phyloP scores from a whole-genome alignment of 2,113 vertebrate genomes.

The Alethe diademata region DNA sequence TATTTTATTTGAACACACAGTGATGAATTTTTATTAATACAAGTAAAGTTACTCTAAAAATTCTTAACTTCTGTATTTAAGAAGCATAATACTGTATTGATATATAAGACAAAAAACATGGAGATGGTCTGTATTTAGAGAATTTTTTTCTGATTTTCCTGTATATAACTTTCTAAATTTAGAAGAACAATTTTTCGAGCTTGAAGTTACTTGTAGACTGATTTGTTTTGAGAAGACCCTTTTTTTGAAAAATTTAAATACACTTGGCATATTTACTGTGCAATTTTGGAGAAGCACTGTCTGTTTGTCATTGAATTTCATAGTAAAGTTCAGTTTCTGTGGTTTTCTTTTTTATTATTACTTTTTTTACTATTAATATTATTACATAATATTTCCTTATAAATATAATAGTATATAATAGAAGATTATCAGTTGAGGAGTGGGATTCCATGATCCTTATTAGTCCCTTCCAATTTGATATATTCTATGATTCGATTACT shows the following conservation, averaged over 20 bases:
- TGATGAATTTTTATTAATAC: conserved; percentile 1
- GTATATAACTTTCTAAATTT: neutral
- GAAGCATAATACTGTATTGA: neutral
- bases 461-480: neutral
- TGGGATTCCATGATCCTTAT: neutral
- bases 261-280: neutral
- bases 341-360: neutral
- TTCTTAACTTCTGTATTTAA: neutral
- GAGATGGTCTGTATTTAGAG: neutral
- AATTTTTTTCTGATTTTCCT: neutral
- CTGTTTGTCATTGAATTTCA: neutral
- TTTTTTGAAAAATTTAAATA: neutral
- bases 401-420: neutral
- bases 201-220: neutral
- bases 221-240: neutral
- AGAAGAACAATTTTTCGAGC: neutral
- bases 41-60: neutral
- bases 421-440: neutral
- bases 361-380: neutral
- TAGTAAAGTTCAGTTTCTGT: neutral
- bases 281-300: neutral
- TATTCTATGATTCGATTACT: neutral
- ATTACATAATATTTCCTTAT: neutral
- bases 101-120: neutral
- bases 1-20: neutral